Conservation (phyloP, 2,888 invertebrate species). For the Calliopum simillimum region DNA sequence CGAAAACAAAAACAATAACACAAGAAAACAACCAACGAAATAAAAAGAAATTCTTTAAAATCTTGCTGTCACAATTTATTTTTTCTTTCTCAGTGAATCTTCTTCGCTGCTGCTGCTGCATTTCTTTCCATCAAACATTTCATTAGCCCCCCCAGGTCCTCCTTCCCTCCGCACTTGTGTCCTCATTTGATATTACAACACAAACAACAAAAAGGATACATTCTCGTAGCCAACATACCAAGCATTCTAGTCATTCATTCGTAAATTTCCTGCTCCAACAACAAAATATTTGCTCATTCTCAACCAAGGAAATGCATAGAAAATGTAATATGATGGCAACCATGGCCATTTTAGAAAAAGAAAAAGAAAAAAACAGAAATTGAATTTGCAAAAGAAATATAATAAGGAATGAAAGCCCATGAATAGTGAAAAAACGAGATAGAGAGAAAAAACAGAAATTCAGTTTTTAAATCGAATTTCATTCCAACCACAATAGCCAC, state of each 20-base stretch:
- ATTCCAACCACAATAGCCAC: background rate
- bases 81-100: conserved; percentile 52
- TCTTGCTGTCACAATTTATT: conserved; percentile 54
- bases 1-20: background rate
- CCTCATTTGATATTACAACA: background rate
- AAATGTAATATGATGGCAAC: conserved; percentile 28
- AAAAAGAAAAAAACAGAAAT: background rate
- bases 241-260: conserved; percentile 41
- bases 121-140: conserved; percentile 39
- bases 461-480: conserved; percentile 16
- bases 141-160: conserved; percentile 33
- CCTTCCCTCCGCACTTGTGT: conserved; percentile 35
- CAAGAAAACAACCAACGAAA: background rate
- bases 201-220: conserved; percentile 10
- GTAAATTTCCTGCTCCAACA: conserved; percentile 38
- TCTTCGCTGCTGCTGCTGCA: conserved; percentile 44
- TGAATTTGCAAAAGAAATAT: background rate
- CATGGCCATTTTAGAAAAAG: background rate
- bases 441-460: no score
- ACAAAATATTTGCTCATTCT: conserved; percentile 1
- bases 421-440: background rate
- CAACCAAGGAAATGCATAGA: background rate
- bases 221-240: conserved; percentile 25
- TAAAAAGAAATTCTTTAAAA: conserved; percentile 47
- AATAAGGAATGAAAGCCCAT: no score